Evolutionary conservation across 1,140 invertebrate genomes (phyloP).

Genomic region (Cheumatopsyche charites): DNA sequence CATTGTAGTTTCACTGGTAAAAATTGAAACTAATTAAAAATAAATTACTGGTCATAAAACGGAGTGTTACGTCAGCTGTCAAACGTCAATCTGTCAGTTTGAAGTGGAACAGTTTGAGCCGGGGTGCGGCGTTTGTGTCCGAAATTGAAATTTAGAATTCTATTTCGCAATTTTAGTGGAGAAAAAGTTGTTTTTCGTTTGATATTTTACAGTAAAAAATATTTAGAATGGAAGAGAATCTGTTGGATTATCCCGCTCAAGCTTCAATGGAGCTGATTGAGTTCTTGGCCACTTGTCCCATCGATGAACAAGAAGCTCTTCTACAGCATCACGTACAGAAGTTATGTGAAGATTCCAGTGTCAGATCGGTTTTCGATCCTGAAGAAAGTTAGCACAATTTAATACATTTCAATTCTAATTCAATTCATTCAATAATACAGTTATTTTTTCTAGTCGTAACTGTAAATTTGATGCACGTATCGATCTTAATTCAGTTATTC

Average conservation of each 20-base stretch:
- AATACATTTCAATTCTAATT: neutral
- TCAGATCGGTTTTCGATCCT: conserved; percentile 55
- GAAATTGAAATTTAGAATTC: too few species aligned
- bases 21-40: too few species aligned
- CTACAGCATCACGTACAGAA: conserved; percentile 58
- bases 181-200: too few species aligned
- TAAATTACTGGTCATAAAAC: too few species aligned
- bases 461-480: neutral
- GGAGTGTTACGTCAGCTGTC: too few species aligned
- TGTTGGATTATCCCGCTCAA: conserved; percentile 58
- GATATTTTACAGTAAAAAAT: too few species aligned
- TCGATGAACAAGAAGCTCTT: conserved; percentile 52
- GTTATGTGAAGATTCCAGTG: conserved; percentile 50
- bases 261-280: conserved; percentile 57
- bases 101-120: too few species aligned
- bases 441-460: neutral
- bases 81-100: too few species aligned
- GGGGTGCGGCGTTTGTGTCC: too few species aligned
- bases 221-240: conserved; percentile 57
- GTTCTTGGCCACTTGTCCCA: conserved; percentile 48
- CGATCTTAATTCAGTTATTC: neutral
- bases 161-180: too few species aligned
- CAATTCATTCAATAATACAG: neutral
- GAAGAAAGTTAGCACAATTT: conserved; percentile 54
- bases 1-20: too few species aligned